Evolutionary conservation across 1,140 invertebrate genomes (phyloP).

Genomic region (Maconellicoccus hirsutus): DNA sequence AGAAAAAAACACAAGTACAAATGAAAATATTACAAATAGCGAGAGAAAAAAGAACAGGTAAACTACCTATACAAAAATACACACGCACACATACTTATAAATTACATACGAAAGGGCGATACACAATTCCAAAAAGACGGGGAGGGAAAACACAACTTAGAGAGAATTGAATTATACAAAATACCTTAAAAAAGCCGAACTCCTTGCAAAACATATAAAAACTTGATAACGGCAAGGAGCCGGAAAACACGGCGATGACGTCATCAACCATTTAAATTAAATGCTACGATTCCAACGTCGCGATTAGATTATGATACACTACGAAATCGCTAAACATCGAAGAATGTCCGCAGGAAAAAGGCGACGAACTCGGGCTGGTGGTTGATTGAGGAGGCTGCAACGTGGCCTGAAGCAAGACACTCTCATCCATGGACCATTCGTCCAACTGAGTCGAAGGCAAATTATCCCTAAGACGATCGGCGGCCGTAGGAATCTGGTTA

Average conservation of each 20-base stretch:
- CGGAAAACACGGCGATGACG: too few relatives aligned
- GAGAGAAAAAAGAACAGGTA: too few relatives aligned
- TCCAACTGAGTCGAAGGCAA: not conserved
- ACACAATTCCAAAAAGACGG: too few relatives aligned
- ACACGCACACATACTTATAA: too few relatives aligned
- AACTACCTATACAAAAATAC: too few relatives aligned
- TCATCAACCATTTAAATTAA: not conserved
- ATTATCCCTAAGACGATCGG: not conserved
- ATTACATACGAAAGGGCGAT: too few relatives aligned
- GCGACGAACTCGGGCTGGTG: slow-evolving; percentile 27
- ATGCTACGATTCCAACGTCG: slow-evolving; percentile 52
- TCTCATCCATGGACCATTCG: slow-evolving; percentile 4
- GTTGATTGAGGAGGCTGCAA: not conserved
- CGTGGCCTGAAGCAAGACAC: not conserved
- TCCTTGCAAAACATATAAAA: not conserved
- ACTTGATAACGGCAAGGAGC: not conserved
- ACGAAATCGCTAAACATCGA: slow-evolving; percentile 54
- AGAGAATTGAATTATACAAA: not conserved
- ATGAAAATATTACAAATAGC: too few relatives aligned
- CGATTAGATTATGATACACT: slow-evolving; percentile 53
- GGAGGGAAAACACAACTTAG: not conserved
- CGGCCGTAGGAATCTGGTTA: not conserved
- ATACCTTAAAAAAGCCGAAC: not conserved
- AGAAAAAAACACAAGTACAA: too few relatives aligned
- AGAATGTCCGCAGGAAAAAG: slow-evolving; percentile 44